Evolutionary conservation across 2,797 vertebrate species (phyloP), one percentile per base, ranked within the genome.

Genomic region (Anas bernieri): DNA sequence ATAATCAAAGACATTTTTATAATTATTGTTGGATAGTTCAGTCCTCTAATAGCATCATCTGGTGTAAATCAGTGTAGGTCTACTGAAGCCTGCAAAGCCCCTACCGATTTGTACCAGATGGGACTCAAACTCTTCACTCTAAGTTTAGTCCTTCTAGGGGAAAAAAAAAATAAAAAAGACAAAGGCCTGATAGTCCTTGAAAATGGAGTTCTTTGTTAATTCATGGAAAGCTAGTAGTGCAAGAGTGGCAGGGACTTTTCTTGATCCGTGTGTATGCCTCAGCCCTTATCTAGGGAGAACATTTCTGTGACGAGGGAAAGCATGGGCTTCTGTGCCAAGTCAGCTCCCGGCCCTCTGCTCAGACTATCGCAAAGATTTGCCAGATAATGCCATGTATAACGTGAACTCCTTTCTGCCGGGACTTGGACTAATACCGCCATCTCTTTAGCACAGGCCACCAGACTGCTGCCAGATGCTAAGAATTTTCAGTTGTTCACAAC

Each of bases 391-490:
- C 25, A 77, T 88, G 95, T 97, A 90, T 46, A 89, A 93, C 1
- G 8, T 64, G 82, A 96, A 94, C 95, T 94, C 96, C 87, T 97
- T 95, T 94, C 96, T 96, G 95, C 95, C 17, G 83, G 96, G 97
- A 93, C 94, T 91, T 95, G 94, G 96, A 95, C 92, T 54, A 93
- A 81, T 93, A 96, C 79, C 94, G 94, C 93, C 90, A 95, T 79
- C 78, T 96, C 95, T 96, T 97, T 94, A 95, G 91, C 94, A 96
- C 5, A 69, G 96, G 69, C 87, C 95, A 96, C 92, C 96, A 96
- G 95, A 95, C 91, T 61, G 58, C 96, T 97, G 96, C 97, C 97
- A 97, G 84, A 5, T 50, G 91, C 84, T 83, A 80, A 85, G 88
- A 85, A 91, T 93, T 96, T 92, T 93, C 80, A 16, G 54, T 87